Percentiles rank a stretch among this genome's conserved stretches.
Evolutionary conservation across 2,888 invertebrate genomes (phyloP).

Genomic region (Gastracanthus pulcherrimus): DNA sequence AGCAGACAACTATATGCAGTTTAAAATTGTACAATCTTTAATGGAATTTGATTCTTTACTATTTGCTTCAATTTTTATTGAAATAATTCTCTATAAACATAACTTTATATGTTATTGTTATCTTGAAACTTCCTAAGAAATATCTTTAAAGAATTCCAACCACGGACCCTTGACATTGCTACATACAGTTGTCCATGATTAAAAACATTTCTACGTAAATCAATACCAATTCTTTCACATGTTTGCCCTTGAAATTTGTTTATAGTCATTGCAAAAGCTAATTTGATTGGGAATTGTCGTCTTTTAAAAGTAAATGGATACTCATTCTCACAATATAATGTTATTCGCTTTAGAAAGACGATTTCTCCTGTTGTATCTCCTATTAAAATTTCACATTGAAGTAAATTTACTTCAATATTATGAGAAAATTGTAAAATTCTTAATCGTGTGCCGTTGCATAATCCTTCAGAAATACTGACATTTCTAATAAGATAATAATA

Average conservation of each 20-base stretch:
- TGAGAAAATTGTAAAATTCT: conserved; percentile 51
- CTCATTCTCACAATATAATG: conserved; percentile 51
- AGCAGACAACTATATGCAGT: too few relatives aligned
- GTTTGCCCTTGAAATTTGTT: conserved; percentile 58
- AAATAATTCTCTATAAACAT: conserved; percentile 2
- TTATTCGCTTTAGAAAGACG: conserved; percentile 51
- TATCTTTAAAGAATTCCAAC: conserved; percentile 50
- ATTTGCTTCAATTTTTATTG: too few relatives aligned
- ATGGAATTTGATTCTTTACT: too few relatives aligned
- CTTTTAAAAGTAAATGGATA: conserved; percentile 53
- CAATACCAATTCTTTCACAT: conserved; percentile 51
- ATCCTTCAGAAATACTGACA: conserved; percentile 55
- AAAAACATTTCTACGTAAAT: conserved; percentile 55
- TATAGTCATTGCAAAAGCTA: conserved; percentile 60
- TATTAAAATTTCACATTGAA: too few relatives aligned
- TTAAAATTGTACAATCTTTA: too few relatives aligned
- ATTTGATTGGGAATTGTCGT: conserved; percentile 57
- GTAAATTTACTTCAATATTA: too few relatives aligned
- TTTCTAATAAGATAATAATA: conserved; percentile 58
- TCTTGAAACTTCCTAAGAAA: too few relatives aligned
- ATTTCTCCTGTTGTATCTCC: conserved; percentile 54
- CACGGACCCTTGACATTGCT: conserved; percentile 51
- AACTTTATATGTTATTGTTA: too few relatives aligned
- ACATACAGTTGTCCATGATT: conserved; percentile 60
- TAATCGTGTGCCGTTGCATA: conserved; percentile 60